Conservation (phyloP, 2,888 invertebrate genomes). For the Mythimna vitellina region DNA sequence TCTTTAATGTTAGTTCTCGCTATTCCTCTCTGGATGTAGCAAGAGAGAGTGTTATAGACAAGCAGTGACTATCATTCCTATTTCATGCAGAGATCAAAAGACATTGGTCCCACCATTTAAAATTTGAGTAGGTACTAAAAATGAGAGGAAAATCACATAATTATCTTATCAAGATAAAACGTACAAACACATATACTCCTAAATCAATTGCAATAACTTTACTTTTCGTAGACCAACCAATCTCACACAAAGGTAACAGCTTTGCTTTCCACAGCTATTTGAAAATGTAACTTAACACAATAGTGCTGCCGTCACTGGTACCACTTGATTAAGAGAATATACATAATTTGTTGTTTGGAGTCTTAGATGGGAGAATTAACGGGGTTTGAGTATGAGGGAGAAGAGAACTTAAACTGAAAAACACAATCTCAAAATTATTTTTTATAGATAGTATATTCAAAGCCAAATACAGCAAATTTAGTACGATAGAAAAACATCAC, state of each 20-base stretch:
- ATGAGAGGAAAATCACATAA: not conserved
- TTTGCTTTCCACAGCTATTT: constrained; percentile 36
- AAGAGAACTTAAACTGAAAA: too few relatives aligned
- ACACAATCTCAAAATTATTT: too few relatives aligned
- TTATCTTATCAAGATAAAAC: not conserved
- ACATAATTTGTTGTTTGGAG: constrained; percentile 67
- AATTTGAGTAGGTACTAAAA: too few relatives aligned
- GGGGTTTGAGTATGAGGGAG: not conserved
- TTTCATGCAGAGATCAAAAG: too few relatives aligned
- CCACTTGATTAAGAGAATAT: constrained; percentile 73
- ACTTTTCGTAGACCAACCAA: constrained; percentile 18
- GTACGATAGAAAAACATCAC: too few relatives aligned
- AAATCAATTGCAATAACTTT: not conserved
- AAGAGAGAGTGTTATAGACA: too few relatives aligned
- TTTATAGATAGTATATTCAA: too few relatives aligned
- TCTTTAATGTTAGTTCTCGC: too few relatives aligned
- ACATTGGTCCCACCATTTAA: too few relatives aligned
- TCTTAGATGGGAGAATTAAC: not conserved
- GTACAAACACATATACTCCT: not conserved
- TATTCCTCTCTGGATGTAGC: too few relatives aligned
- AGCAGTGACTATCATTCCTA: too few relatives aligned
- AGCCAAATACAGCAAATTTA: too few relatives aligned
- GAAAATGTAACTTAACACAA: constrained; percentile 53
- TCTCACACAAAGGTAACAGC: constrained; percentile 23
- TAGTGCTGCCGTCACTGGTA: constrained; percentile 63